Evolutionary conservation across 2,113 vertebrate genomes (phyloP).

Genomic region (Bufo gargarizans): DNA sequence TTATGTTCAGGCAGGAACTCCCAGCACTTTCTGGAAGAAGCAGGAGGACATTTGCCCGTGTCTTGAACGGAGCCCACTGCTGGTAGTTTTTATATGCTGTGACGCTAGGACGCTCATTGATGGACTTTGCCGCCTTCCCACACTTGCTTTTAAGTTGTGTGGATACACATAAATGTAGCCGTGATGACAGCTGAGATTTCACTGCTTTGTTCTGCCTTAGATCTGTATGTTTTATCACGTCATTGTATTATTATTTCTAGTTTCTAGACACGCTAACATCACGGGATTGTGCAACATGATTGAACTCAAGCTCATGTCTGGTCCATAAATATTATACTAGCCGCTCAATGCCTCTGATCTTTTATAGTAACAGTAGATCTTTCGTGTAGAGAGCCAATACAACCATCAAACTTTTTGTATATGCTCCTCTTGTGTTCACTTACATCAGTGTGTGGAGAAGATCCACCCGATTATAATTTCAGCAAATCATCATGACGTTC

Average conservation of each 20-base stretch:
- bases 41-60: neutral
- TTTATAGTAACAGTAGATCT: neutral
- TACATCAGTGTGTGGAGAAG: too few relatives aligned
- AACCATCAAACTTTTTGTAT: neutral
- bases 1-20: neutral
- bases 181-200: neutral
- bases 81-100: neutral
- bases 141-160: neutral
- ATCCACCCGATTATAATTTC: neutral
- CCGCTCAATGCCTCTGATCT: conserved; percentile 10
- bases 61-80: neutral
- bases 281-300: neutral
- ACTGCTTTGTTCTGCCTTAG: conserved; percentile 1
- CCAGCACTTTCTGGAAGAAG: neutral
- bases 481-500: neutral
- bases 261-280: neutral
- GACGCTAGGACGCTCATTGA: neutral
- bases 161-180: neutral
- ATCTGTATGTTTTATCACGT: neutral
- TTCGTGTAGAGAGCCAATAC: neutral
- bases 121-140: neutral
- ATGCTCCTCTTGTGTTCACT: neutral
- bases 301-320: neutral
- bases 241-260: neutral
- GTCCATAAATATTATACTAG: conserved; percentile 38